These are phyloP conservation scores for Mionectes macconnelli DNA, from an alignment of 2,113 vertebrate species.

Conservation along the genomic window DNA sequence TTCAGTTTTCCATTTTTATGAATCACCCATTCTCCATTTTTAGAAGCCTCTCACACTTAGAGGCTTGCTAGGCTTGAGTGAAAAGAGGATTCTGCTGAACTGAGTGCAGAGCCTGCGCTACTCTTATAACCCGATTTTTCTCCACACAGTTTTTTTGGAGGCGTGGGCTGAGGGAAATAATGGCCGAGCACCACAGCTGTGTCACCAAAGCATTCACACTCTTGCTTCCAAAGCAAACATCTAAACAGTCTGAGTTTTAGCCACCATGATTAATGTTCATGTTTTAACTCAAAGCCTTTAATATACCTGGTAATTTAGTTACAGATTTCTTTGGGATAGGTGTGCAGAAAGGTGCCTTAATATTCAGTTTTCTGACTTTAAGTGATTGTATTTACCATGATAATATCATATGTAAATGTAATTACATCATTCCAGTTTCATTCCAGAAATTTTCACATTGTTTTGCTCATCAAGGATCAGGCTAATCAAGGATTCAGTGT, in stretches of 20 bases:
- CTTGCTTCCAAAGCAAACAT: not conserved
- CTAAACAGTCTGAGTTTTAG: not conserved
- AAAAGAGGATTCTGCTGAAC: not conserved
- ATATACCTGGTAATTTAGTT: not conserved
- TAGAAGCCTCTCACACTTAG: not conserved
- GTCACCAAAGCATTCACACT: rapidly evolving
- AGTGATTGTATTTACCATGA: not conserved
- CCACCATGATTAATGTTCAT: not conserved
- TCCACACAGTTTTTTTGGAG: not conserved
- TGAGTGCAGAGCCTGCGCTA: not conserved
- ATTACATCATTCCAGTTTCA: not conserved
- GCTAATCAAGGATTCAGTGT: not conserved
- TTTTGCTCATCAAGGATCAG: not conserved
- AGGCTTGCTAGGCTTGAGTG: not conserved
- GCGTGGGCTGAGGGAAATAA: not conserved
- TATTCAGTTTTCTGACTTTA: not conserved
- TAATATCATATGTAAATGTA: not conserved
- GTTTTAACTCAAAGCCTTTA: not conserved
- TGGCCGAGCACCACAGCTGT: not conserved
- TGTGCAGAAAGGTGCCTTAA: not conserved
- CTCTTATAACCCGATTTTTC: not conserved
- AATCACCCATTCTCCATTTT: conserved; percentile 23
- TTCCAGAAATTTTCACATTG: not conserved
- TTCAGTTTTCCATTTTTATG: conserved; percentile 43
- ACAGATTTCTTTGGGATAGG: not conserved